Conservation (phyloP, 2,113 vertebrate species). For the Plecturocebus donacophilus region DNA sequence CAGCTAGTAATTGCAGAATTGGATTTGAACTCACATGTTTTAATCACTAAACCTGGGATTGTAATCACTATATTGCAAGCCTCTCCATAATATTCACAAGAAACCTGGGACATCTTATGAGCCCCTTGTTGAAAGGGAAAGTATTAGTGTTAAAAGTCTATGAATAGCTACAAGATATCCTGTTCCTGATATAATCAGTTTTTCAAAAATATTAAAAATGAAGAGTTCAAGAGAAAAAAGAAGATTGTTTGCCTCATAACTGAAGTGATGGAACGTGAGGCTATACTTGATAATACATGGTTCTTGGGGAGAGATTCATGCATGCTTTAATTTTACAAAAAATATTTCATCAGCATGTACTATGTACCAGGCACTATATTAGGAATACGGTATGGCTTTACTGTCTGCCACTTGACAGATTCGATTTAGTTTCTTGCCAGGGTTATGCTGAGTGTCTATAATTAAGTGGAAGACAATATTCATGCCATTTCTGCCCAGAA, state of each 20-base stretch:
- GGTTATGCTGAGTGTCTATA: background rate
- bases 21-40: slow-evolving; percentile 39
- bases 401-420: background rate
- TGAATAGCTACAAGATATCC: background rate
- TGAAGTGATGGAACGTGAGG: background rate
- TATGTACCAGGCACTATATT: background rate
- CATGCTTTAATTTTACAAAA: slow-evolving; percentile 13
- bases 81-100: background rate
- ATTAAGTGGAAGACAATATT: slow-evolving; percentile 30
- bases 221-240: background rate
- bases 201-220: background rate
- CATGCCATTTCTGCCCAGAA: slow-evolving; percentile 5
- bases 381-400: background rate
- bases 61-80: background rate
- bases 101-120: background rate
- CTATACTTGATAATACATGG: background rate
- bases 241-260: background rate
- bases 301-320: background rate
- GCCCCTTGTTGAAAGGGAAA: background rate
- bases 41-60: background rate
- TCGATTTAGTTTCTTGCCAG: background rate
- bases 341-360: background rate
- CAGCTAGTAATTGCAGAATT: background rate
- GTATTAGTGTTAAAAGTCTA: background rate
- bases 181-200: background rate